Conservation (phyloP, 2,113 vertebrate genomes). For the Mormyrus iriodes region DNA sequence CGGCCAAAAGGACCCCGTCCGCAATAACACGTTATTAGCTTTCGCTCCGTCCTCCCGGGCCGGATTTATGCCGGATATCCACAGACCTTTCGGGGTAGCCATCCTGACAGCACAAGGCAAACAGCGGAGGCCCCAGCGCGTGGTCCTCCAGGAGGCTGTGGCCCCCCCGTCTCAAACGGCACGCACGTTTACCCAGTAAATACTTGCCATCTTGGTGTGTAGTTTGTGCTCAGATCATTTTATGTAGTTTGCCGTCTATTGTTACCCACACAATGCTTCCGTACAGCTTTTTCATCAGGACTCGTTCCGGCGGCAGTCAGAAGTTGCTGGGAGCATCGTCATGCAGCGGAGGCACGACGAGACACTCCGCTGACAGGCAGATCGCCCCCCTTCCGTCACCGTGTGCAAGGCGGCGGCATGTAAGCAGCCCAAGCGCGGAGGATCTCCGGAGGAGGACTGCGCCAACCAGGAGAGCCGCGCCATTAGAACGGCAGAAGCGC, state of each 20-base stretch:
- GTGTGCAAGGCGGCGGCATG: constrained; percentile 33
- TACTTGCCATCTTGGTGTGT: neutral
- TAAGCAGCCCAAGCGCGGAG: neutral
- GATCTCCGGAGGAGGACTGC: constrained; percentile 49
- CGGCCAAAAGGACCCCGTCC: constrained; percentile 57
- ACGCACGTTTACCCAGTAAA: neutral
- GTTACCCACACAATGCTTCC: neutral
- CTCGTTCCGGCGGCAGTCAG: constrained; percentile 60
- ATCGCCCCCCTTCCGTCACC: constrained; percentile 61
- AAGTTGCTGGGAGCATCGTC: constrained; percentile 62
- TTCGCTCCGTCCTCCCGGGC: constrained; percentile 60
- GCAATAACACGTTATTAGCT: constrained; percentile 76
- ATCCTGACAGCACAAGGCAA: constrained; percentile 7
- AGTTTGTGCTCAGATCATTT: neutral
- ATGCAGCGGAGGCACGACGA: constrained; percentile 57
- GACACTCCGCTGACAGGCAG: constrained; percentile 68
- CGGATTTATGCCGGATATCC: constrained; percentile 70
- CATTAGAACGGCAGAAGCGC: constrained; percentile 74
- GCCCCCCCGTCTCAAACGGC: neutral
- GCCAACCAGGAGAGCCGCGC: constrained; percentile 77
- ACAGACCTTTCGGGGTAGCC: constrained; percentile 60
- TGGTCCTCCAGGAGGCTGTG: neutral
- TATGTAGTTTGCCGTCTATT: neutral
- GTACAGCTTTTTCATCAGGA: constrained; percentile 34
- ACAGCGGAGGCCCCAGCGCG: neutral